Evolutionary conservation across 1,140 invertebrate species (phyloP), one percentile per base, ranked within the genome.

Genomic region (Holotrichia oblita): DNA sequence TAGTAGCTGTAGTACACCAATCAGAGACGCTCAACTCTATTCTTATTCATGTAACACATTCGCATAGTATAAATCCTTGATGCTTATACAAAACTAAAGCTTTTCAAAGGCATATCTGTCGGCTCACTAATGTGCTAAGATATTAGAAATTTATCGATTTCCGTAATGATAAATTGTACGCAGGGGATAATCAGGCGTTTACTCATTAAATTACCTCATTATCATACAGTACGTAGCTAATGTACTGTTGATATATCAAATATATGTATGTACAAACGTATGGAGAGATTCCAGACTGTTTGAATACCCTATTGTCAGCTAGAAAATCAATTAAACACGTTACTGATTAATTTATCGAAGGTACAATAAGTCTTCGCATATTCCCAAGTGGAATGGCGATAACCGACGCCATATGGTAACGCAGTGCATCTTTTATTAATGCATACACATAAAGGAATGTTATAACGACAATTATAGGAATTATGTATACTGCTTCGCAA

Each of bases 131-230:
- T 27, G 9, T 4, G 22, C 12, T 22, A 20, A 27, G 22, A 12
- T 17, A 69, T 69, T 69, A 69, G 61, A 69, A 69, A 69, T 22
- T 20, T 34, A 69, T 69, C 61, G 12, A 22, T 69, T 69, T 10
- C 61, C 8, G 10, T 69, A 69, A 22, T 69, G 61, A 69, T 34
- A 69, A 69, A 69, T 69, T 69, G 12, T 34, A 27, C 27, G 8
- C 9, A 12, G 61, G 17, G 8, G 22, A 24, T 34, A 69, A 69
- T 69, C 61, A 20, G 61, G 3, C 61, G 27, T 69, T 69, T 27
- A 69, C 22, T 69, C 22, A 69, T 69, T 69, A 69, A 69, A 69
- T 69, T 69, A 69, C 61, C 27, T 69, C 61, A 69, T 69, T 69
- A 69, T 34, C 61, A 69, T 27, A 69, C 17, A 69, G 20, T 69